phyloP scores from a whole-genome alignment of 2,888 invertebrate species.

The Leucania comma region DNA sequence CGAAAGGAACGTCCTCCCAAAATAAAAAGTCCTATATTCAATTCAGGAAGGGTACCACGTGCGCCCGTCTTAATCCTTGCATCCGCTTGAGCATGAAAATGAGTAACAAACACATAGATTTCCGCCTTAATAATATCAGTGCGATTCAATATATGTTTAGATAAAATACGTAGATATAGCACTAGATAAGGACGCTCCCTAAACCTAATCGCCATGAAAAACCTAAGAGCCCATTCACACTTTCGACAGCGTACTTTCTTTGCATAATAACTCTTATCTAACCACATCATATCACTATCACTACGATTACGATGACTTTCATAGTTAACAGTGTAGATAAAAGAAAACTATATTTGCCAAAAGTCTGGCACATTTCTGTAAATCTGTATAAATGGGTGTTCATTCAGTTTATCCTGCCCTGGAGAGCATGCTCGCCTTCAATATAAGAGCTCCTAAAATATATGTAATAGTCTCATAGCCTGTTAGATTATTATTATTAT shows the following conservation, averaged over 20 bases:
- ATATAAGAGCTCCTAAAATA: constrained; percentile 49
- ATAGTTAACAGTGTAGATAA: not conserved
- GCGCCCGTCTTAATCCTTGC: no score
- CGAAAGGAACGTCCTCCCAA: no score
- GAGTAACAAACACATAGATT: no score
- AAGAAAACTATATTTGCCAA: constrained; percentile 29
- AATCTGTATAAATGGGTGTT: constrained; percentile 54
- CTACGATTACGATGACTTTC: not conserved
- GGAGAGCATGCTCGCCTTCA: constrained; percentile 35
- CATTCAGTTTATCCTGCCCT: constrained; percentile 55
- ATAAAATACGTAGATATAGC: not conserved
- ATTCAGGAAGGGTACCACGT: no score
- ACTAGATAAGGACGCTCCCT: not conserved
- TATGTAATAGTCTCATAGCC: constrained; percentile 36
- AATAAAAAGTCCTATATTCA: no score
- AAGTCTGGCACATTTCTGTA: constrained; percentile 38
- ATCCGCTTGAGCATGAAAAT: no score
- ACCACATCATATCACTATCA: not conserved
- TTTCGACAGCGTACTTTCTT: not conserved
- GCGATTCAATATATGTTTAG: not conserved
- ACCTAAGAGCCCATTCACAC: not conserved
- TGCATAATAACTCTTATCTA: not conserved
- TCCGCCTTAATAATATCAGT: no score
- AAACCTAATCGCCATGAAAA: no score
- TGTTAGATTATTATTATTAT: constrained; percentile 25